Evolutionary conservation across 2,888 invertebrate species (phyloP).

Genomic region (Drosophila niveifrons): DNA sequence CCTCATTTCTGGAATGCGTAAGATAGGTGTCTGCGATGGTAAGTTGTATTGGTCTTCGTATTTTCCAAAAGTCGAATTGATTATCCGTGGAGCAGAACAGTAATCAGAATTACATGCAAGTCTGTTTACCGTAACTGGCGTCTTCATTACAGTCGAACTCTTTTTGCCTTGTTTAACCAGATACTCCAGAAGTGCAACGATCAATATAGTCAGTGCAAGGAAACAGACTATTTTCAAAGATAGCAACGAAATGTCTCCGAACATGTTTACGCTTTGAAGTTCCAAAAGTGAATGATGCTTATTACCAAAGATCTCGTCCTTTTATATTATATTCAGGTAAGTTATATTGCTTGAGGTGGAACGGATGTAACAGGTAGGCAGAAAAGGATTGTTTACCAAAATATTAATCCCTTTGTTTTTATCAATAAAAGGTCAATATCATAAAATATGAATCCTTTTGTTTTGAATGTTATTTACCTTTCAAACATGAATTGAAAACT

Average conservation of each 20-base stretch:
- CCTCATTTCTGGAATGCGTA: conserved; percentile 26
- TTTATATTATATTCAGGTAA: conserved; percentile 54
- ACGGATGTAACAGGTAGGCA: conserved; percentile 9
- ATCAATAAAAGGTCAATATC: background rate
- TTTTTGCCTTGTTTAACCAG: conserved; percentile 17
- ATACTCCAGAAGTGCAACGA: conserved; percentile 36
- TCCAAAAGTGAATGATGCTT: conserved; percentile 37
- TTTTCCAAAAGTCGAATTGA: background rate
- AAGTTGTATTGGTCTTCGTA: background rate
- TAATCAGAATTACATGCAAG: background rate
- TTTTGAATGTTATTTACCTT: conserved; percentile 12
- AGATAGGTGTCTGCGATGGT: conserved; percentile 51
- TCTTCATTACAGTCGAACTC: background rate
- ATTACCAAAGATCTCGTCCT: accelerated
- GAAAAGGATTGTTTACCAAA: conserved; percentile 1
- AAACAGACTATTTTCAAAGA: conserved; percentile 1
- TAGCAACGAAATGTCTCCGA: conserved; percentile 2
- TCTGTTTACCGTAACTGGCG: background rate
- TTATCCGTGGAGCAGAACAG: background rate
- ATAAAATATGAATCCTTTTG: conserved; percentile 52
- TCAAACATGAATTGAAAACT: background rate
- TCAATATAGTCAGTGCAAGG: conserved; percentile 36
- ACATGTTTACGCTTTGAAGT: conserved; percentile 24
- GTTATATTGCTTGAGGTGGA: too few species aligned
- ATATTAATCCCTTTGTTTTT: conserved; percentile 43